Evolutionary conservation across 2,113 vertebrate genomes (phyloP), one percentile per base, ranked within the genome.

Genomic region (Toxotes jaculatrix): DNA sequence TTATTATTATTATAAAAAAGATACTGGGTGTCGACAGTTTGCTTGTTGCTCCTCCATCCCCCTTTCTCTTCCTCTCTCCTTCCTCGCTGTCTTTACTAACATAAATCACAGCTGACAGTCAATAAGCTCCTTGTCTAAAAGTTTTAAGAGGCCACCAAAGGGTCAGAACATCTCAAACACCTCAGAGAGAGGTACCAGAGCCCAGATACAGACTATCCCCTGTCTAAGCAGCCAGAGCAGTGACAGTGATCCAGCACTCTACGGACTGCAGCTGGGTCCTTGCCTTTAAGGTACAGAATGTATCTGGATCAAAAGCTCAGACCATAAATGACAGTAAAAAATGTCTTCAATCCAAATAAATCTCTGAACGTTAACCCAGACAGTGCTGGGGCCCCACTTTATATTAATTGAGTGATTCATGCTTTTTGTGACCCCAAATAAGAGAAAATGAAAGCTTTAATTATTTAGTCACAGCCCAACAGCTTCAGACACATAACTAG

Each of bases 51-150:
- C 59, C 59, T 83, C 55, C 31, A 13, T 43, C 34, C 23, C n/a
- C 34, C 49, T 57, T 60, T 34, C 40, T 77, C 65, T 63, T 49
- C 55, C 55, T 68, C 64, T 27, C 42, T 66, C 75, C 42, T 79
- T 47, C 10, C 47, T 27, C 49, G 57, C 72, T 51, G 31, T 77
- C 56, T 69, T 79, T 43, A 34, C 69, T 53, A 81, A 87, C 87
- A 89, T 87, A 89, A 89, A 92, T 91, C 89, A 82, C 45, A 49
- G 77, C 60, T 82, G 87, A 87, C 89, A 88, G 77, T 89, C 82
- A 87, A 89, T 89, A 91, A 90, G 83, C 68, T 81, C 64, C 80
- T 77, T 85, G 87, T 91, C 85, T 87, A 63, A 83, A 90, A 87
- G 81, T 89, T 89, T 85, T 79, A 86, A 90, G 87, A 40, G 65